Percentiles rank a stretch among this genome's conserved stretches.
phyloP scores from a whole-genome alignment of 64 coral and sea anemone genomes.

The Dendronephthya gigantea region DNA sequence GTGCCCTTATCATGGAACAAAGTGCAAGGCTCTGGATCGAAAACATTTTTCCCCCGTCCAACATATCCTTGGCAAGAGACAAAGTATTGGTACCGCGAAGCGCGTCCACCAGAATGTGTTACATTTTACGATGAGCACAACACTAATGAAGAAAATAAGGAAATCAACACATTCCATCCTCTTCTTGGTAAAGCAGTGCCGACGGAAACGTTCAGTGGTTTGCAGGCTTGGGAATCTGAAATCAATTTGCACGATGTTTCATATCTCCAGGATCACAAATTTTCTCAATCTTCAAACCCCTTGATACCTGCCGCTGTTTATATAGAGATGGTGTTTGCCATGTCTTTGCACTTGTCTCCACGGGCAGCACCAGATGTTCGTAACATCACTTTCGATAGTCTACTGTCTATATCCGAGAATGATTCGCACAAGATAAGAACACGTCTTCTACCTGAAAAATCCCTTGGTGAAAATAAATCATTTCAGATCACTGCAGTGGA shows the following conservation, averaged over 20 bases:
- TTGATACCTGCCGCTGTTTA: background rate
- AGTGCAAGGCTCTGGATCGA: slow-evolving; percentile 28
- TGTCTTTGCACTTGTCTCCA: background rate
- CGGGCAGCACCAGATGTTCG: background rate
- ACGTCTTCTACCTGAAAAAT: background rate
- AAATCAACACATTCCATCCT: background rate
- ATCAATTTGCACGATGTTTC: background rate
- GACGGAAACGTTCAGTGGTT: background rate
- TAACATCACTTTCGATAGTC: background rate
- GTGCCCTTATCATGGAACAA: slow-evolving; percentile 36
- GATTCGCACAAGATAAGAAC: background rate
- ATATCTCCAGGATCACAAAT: background rate
- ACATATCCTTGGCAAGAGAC: slow-evolving; percentile 52
- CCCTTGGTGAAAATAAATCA: background rate
- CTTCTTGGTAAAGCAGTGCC: background rate
- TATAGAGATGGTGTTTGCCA: background rate
- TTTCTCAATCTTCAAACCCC: background rate
- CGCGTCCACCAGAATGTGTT: background rate
- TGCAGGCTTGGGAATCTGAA: background rate
- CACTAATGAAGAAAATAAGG: background rate
- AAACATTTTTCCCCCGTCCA: slow-evolving; percentile 36
- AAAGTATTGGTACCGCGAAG: slow-evolving; percentile 24
- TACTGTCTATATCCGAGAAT: background rate
- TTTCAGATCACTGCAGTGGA: background rate
- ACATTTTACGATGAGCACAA: background rate